phyloP scores from a whole-genome alignment of 2,888 invertebrate genomes.

The Tillus elongatus region DNA sequence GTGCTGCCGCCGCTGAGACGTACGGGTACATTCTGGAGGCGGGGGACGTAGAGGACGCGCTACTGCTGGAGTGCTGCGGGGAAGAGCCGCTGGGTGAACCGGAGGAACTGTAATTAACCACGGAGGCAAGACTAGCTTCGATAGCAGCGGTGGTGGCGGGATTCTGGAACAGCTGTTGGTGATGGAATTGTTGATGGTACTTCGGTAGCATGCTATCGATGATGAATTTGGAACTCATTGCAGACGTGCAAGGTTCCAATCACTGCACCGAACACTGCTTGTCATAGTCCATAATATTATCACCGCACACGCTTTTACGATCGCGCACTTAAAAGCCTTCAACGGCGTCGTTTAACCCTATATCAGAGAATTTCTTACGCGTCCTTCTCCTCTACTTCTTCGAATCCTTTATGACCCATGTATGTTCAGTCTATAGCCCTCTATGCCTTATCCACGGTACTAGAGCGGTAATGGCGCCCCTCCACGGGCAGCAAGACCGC shows the following conservation, averaged over 20 bases:
- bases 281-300: slow-evolving; percentile 37
- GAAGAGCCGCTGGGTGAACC: slow-evolving; percentile 59
- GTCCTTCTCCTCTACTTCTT: slow-evolving; percentile 59
- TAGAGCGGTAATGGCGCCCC: slow-evolving; percentile 47
- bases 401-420: slow-evolving; percentile 80
- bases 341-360: slow-evolving; percentile 40
- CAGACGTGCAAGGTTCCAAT: slow-evolving; percentile 40
- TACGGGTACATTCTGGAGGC: slow-evolving; percentile 86
- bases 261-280: slow-evolving; percentile 38
- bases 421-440: slow-evolving; percentile 77
- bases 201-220: slow-evolving; percentile 97
- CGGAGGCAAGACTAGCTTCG: slow-evolving; percentile 63
- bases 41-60: slow-evolving; percentile 50
- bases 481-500: slow-evolving; percentile 37
- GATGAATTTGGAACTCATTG: slow-evolving; percentile 96
- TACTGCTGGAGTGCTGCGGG: slow-evolving; percentile 53
- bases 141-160: slow-evolving; percentile 53
- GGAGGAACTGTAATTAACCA: slow-evolving; percentile 51
- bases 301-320: slow-evolving; percentile 35
- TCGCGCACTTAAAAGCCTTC: slow-evolving; percentile 34
- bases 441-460: slow-evolving; percentile 63
- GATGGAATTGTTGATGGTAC: slow-evolving; percentile 75
- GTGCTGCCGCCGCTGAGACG: slow-evolving; percentile 61
- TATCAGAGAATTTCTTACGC: slow-evolving; percentile 43
- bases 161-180: slow-evolving; percentile 54